Percentiles rank a stretch among this genome's conserved stretches.
These are phyloP conservation scores for Trisateles emortualis DNA, from an alignment of 2,888 invertebrate species.

Conservation along the genomic window DNA sequence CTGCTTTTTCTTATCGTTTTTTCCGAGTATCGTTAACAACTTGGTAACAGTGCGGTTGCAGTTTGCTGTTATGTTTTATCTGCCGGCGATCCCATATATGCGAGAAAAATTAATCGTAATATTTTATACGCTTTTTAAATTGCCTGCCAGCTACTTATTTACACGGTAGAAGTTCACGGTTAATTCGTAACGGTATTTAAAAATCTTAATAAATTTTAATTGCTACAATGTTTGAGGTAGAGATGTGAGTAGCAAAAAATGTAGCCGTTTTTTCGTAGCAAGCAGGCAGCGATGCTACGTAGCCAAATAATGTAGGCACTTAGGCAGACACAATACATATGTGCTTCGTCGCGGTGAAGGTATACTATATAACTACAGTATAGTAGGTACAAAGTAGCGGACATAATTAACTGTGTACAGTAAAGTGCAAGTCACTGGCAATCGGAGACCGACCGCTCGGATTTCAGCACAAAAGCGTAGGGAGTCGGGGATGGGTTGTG, in stretches of 20 bases:
- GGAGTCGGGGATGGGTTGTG: conserved; percentile 56
- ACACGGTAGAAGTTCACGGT: conserved; percentile 33
- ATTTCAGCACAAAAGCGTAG: conserved; percentile 76
- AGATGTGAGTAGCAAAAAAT: conserved; percentile 48
- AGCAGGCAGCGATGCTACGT: conserved; percentile 48
- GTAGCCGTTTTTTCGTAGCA: conserved; percentile 61
- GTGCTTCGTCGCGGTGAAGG: not conserved
- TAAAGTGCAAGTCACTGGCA: conserved; percentile 81
- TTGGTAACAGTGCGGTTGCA: conserved; percentile 68
- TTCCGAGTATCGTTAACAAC: conserved; percentile 77
- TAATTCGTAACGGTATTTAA: conserved; percentile 61
- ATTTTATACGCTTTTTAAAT: conserved; percentile 57
- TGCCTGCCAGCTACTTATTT: conserved; percentile 43
- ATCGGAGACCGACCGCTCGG: conserved; percentile 73
- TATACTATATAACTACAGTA: not conserved
- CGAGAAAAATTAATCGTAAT: conserved; percentile 60
- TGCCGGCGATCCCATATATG: conserved; percentile 50
- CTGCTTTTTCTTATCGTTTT: conserved; percentile 77
- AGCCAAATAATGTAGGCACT: conserved; percentile 16
- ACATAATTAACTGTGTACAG: conserved; percentile 77
- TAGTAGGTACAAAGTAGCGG: conserved; percentile 43
- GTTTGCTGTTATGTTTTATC: conserved; percentile 66
- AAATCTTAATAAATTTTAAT: conserved; percentile 53
- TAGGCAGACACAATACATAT: conserved; percentile 5
- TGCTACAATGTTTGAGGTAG: conserved; percentile 41